Evolutionary conservation across 2,113 vertebrate genomes (phyloP), one percentile per base, ranked within the genome.

Genomic region (Pluvialis apricaria): DNA sequence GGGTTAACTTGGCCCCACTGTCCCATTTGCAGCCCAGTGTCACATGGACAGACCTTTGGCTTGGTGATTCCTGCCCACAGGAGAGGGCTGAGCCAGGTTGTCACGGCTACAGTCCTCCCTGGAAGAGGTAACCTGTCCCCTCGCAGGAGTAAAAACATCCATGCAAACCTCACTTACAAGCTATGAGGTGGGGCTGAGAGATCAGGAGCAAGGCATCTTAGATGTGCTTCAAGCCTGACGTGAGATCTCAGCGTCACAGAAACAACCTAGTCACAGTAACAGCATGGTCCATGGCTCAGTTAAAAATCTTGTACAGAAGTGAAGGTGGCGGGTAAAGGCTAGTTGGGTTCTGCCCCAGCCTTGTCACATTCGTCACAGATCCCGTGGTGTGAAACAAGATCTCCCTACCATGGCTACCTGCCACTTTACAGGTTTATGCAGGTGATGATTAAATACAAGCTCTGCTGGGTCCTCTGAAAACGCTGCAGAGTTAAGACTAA

Each of bases 281-380:
- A 80, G 68, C 28, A 26, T 0, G 0, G 65, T n/a, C 26, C 1
- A 3, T 15, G 47, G 18, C 31, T 14, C 52, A 40, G 58, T n/a
- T 40, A 61, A 32, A 71, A 61, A 13, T 34, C 36, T 57, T 1
- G 0, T 19, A 49, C 8, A 28, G 40, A 55, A 40, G 22, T 62
- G 40, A 55, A 36, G 21, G 24, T 38, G 40, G n/a, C 31, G 69
- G 54, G 8, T 75, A 47, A 75, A 82, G 40, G 42, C 9, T 49
- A 32, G 49, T 31, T 31, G 31, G 13, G 15, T 49, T 76, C 25
- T 75, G 4, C 8, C 40, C 22, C 40, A 75, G 34, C 25, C 45
- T 26, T 36, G 25, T 42, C n/a, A 69, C 4, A 0, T 47, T 81
- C 2, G 0, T 36, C 40, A 26, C 20, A 75, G n/a, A 47, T 8